phyloP scores from a whole-genome alignment of 2,797 vertebrate genomes.

The Cuniculus paca region DNA sequence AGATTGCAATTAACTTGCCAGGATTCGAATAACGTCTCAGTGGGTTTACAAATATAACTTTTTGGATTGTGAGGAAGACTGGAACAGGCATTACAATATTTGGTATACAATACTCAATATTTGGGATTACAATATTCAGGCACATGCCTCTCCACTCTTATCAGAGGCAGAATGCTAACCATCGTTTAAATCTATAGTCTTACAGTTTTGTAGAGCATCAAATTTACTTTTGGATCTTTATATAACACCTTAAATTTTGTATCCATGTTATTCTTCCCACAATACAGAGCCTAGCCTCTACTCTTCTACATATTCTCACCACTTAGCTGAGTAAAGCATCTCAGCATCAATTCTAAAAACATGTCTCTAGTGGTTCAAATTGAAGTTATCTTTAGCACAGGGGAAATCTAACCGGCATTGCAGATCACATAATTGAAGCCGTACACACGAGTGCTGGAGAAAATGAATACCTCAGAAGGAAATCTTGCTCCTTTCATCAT shows the following conservation, averaged over 20 bases:
- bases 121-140: too few species aligned
- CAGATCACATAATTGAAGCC: not conserved
- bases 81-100: too few species aligned
- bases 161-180: not conserved
- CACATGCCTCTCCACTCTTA: not conserved
- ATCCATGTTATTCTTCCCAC: conserved; percentile 82
- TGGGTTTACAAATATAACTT: too few species aligned
- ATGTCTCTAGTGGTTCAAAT: not conserved
- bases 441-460: conserved; percentile 42
- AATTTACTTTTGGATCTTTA: conserved; percentile 75
- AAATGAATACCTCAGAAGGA: conserved; percentile 51
- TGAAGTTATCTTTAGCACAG: conserved; percentile 57
- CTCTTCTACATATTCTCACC: conserved; percentile 82
- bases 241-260: conserved; percentile 82
- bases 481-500: not conserved
- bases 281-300: conserved; percentile 83
- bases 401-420: conserved; percentile 47
- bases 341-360: conserved; percentile 80
- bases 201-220: not conserved
- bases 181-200: not conserved
- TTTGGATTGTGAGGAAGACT: too few species aligned
- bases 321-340: conserved; percentile 79
- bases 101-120: too few species aligned
- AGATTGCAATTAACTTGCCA: too few species aligned
- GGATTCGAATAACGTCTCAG: too few species aligned